Conservation (phyloP, 1,140 invertebrate species). For the Drosophila triauraria region DNA sequence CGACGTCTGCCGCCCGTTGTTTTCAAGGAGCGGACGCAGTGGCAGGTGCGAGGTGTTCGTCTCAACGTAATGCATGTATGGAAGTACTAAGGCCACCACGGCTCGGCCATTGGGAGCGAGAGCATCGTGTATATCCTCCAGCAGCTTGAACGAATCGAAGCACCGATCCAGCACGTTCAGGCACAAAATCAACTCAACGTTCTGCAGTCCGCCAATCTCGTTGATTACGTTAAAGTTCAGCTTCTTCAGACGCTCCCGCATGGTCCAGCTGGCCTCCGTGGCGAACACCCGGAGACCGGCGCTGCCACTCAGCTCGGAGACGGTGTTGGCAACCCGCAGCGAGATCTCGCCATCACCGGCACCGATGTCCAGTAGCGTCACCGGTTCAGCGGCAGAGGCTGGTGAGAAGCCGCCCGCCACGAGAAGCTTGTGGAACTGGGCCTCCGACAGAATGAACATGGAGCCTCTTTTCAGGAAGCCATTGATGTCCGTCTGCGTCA, state of each 20-base stretch:
- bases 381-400: conserved; percentile 59
- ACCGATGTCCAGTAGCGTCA: conserved; percentile 91
- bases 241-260: conserved; percentile 89
- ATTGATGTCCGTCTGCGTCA: conserved; percentile 93
- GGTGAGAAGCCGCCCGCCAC: conserved; percentile 67
- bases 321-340: conserved; percentile 87
- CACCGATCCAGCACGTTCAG: conserved; percentile 96
- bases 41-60: conserved; percentile 85
- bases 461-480: conserved; percentile 92
- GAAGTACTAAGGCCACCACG: conserved; percentile 93
- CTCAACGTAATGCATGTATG: conserved; percentile 95
- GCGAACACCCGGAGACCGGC: conserved; percentile 90
- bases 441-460: conserved; percentile 94
- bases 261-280: conserved; percentile 93
- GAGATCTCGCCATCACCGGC: conserved; percentile 96
- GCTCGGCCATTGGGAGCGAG: conserved; percentile 90
- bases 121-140: conserved; percentile 88
- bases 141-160: conserved; percentile 90
- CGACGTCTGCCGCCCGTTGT: conserved; percentile 49
- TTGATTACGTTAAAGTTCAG: conserved; percentile 88
- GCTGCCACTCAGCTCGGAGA: conserved; percentile 57
- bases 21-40: conserved; percentile 72
- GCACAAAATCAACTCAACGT: conserved; percentile 89
- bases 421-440: conserved; percentile 89
- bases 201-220: conserved; percentile 65